Evolutionary conservation across 2,797 vertebrate genomes (phyloP), one percentile per base, ranked within the genome.

Genomic region (Pachyuromys duprasi): DNA sequence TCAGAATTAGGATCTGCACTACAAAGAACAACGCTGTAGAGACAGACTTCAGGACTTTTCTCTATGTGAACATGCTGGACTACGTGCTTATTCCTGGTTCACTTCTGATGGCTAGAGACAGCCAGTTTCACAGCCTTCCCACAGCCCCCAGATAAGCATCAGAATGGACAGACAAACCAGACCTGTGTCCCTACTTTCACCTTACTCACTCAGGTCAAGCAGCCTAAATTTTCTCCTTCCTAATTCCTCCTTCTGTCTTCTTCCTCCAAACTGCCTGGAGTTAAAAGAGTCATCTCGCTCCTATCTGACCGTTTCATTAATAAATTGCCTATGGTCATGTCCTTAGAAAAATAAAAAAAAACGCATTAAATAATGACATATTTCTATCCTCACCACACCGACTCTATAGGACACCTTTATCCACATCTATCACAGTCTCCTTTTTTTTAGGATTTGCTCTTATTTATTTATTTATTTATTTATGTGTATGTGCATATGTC

Each of bases 261-360:
- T 87, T 90, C 17, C 78, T 65, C 4, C 12, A 75, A 65, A n/a
- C 14, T 42, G 36, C 15, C 45, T 57, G 39, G 42, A 55, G 18
- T n/a, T 91, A 24, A 8, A 70, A 80, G 0, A 65, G 1, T 65
- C 63, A 24, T n/a, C 18, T 67, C 28, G 39, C 45, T 89, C 67
- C 39, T n/a, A 8, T 39, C 57, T 55, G 20, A 39, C 7, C 84
- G 42, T 14, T 91, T 72, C 53, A n/a, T 55, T 63, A 55, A 84
- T 63, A 67, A 89, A 91, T 12, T 31, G 28, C 5, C 36, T n/a
- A 7, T 75, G 55, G 70, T 75, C 31, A 76, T 79, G 55, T 42
- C n/a, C 36, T 81, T 81, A 88, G 22, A 80, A 88, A 93, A 76
- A 53, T 17, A 60, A 93, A 93, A 55, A 5, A 93, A 89, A 72